Conservation (phyloP, 2,113 vertebrate species). For the Hoplias malabaricus region DNA sequence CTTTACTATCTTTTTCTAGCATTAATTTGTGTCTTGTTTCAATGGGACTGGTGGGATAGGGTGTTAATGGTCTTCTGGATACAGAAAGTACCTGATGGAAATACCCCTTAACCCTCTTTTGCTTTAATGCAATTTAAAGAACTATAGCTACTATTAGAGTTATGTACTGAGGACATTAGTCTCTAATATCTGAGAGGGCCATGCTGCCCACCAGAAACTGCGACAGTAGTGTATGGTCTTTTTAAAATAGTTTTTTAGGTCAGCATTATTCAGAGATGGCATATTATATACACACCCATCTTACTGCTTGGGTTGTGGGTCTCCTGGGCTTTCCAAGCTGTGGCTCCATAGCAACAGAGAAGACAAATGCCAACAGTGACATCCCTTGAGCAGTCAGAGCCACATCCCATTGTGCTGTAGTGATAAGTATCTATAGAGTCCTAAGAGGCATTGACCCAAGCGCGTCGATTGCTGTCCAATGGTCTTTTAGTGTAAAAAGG, state of each 20-base stretch:
- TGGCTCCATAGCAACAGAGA: conserved; percentile 56
- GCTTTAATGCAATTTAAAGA: no score
- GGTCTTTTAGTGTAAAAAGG: conserved; percentile 6
- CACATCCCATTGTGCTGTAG: conserved; percentile 35
- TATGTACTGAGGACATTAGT: neutral
- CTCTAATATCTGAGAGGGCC: conserved; percentile 16
- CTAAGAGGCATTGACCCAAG: conserved; percentile 10
- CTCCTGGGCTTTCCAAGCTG: conserved; percentile 47
- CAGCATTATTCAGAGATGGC: conserved; percentile 51
- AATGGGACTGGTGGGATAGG: no score
- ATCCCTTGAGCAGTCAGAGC: conserved; percentile 41
- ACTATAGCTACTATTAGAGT: no score
- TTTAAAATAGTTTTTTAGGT: conserved; percentile 51
- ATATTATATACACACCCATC: conserved; percentile 43
- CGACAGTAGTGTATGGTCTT: conserved; percentile 44
- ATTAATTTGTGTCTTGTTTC: no score
- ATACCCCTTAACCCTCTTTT: neutral
- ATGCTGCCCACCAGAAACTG: conserved; percentile 26
- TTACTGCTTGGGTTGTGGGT: conserved; percentile 39
- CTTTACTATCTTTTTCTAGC: no score
- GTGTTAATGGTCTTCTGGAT: neutral
- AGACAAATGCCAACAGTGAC: conserved; percentile 47
- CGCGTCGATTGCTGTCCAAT: neutral
- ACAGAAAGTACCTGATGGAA: neutral
- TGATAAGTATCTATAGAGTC: conserved; percentile 29